These are phyloP conservation scores for Anguilla obscura DNA, from an alignment of 2,797 vertebrate species.

Conservation along the genomic window DNA sequence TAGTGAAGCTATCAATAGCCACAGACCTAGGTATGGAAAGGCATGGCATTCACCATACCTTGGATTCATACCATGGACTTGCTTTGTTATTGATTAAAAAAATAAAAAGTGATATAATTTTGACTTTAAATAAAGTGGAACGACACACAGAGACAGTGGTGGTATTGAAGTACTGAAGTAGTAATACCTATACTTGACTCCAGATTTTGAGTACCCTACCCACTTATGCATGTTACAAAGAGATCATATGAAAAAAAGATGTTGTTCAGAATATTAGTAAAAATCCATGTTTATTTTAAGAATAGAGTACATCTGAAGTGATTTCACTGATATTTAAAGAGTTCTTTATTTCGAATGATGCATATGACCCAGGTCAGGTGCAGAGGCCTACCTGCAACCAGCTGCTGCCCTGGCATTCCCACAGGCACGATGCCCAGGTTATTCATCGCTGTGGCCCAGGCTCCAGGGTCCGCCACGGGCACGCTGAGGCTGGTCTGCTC, in stretches of 20 bases:
- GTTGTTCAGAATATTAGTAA: neutral
- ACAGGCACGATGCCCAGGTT: slow-evolving; percentile 92
- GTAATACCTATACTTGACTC: neutral
- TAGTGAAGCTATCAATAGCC: too few species aligned
- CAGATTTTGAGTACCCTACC: neutral
- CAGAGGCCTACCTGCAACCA: slow-evolving; percentile 81
- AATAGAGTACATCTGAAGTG: neutral
- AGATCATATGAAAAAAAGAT: neutral
- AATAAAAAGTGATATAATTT: too few species aligned
- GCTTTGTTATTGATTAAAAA: too few species aligned
- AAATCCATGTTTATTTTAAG: neutral
- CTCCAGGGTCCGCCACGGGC: slow-evolving; percentile 82
- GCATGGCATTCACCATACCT: too few species aligned
- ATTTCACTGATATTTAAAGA: neutral
- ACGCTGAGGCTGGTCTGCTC: slow-evolving; percentile 84
- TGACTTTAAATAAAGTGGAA: too few species aligned
- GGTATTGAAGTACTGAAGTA: too few species aligned
- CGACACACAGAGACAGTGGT: too few species aligned
- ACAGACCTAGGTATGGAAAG: too few species aligned
- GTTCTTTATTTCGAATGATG: neutral
- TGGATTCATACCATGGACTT: too few species aligned
- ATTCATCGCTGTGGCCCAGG: slow-evolving; percentile 95
- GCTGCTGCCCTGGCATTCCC: slow-evolving; percentile 85
- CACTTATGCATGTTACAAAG: neutral
- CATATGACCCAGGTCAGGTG: neutral